A percentile compares a stretch with the other conserved stretches of the same genome.
Conservation (phyloP, 1,140 invertebrate genomes). For the Magallana ariakensis region DNA sequence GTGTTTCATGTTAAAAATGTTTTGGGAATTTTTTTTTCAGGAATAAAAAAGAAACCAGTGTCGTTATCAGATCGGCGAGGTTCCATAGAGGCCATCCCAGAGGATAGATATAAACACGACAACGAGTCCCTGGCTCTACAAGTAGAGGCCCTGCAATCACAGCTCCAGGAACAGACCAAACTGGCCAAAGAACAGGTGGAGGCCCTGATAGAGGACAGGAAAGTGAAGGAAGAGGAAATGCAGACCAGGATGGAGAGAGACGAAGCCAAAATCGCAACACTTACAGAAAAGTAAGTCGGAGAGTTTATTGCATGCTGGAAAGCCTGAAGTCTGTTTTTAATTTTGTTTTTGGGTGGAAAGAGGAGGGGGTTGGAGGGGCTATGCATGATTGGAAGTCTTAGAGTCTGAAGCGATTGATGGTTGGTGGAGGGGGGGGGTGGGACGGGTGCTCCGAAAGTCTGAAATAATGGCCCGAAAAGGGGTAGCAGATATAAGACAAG, state of each 20-base stretch:
- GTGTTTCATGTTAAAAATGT: too few relatives aligned
- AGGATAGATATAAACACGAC: slow-evolving; percentile 74
- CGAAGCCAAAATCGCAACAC: slow-evolving; percentile 77
- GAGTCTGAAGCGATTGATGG: too few relatives aligned
- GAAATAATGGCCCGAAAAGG: too few relatives aligned
- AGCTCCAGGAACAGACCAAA: slow-evolving; percentile 78
- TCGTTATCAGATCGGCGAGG: slow-evolving; percentile 57
- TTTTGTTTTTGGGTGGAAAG: too few relatives aligned
- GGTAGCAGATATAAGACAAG: too few relatives aligned
- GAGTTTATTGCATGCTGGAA: neutral
- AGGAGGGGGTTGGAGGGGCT: too few relatives aligned
- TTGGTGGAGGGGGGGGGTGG: too few relatives aligned
- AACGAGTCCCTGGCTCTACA: slow-evolving; percentile 74
- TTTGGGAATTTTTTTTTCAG: slow-evolving; percentile 41
- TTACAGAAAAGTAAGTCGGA: slow-evolving; percentile 77
- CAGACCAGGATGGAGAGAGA: slow-evolving; percentile 77
- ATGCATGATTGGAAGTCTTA: too few relatives aligned
- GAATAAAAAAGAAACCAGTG: slow-evolving; percentile 63
- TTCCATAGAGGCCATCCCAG: slow-evolving; percentile 65
- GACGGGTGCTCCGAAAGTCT: too few relatives aligned
- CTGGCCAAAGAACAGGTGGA: slow-evolving; percentile 78
- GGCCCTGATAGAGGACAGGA: slow-evolving; percentile 76
- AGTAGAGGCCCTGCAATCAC: slow-evolving; percentile 77
- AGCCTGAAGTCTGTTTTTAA: too few relatives aligned
- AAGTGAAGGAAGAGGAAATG: slow-evolving; percentile 77